Base-by-base conservation (phyloP, 2,797 vertebrate genomes). In the Ficedula albicollis region DNA sequence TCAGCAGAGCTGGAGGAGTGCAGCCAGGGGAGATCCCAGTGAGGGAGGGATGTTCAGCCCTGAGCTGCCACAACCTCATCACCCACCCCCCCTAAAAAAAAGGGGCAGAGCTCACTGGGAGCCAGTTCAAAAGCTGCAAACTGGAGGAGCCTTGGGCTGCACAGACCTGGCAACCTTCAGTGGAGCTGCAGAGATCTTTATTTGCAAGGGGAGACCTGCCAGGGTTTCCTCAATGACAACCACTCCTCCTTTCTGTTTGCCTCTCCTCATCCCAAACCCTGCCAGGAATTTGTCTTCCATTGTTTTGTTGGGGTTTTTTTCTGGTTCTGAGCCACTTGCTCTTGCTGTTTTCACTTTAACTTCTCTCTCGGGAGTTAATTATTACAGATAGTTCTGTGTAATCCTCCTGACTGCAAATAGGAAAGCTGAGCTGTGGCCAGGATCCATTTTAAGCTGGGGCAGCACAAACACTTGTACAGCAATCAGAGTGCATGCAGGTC, bases 291-390 rank as follows among this genome's bases (percentile, higher is more conserved):
- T 75, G 48, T 77, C 60, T 43, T 76, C 41, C 51, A 38, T 18
- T 55, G 21, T 56, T 54, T 18, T 27, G 26, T 9, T 66, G 46
- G 26, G 13, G 0, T 1, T 13, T 55, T 51, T 56, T 21, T 5
- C 78, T 85, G 48, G 18, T 77, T 87, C 44, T 63, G 48, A 83
- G 87, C 44, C 6, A 6, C 60, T 89, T 38, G 36, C 59, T 84
- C 55, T 63, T 20, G 49, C 51, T 87, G 82, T 68, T 80, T 89
- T 91, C 79, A 48, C 32, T 92, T 82, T 41, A 87, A 44, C 75
- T 77, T 56, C 56, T 87, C 82, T 80, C 92, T 30, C 1, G 38
- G 76, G 85, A 93, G 62, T 93, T 92, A 92, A 93, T 93, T 76
- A 76, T 82, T 87, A 76, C 63, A 82, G 43, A 66, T 51, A 73